Evolutionary conservation across 2,797 vertebrate species (phyloP).

Genomic region (Spinus pinus): DNA sequence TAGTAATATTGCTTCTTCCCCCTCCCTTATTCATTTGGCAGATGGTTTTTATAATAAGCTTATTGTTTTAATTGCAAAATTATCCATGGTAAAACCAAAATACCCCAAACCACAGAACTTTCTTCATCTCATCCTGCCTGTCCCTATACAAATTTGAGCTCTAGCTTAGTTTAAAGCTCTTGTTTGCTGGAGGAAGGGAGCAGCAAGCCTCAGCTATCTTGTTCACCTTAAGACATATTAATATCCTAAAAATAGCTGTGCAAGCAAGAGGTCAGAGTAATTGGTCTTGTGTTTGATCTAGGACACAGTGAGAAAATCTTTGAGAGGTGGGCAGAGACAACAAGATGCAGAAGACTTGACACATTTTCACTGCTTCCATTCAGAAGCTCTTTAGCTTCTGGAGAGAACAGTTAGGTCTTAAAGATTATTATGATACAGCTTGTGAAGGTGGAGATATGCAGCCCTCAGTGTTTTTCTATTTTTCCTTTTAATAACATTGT

Average conservation of each 20-base stretch:
- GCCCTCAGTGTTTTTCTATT: not conserved
- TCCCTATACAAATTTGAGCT: not conserved
- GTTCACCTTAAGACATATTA: not conserved
- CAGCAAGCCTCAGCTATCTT: not conserved
- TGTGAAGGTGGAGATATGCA: not conserved
- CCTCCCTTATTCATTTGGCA: not conserved
- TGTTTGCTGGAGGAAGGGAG: not conserved
- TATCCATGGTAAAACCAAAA: rapidly evolving
- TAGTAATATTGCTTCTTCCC: not conserved
- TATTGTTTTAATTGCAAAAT: not conserved
- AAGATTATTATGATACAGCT: not conserved
- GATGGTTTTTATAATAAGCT: not conserved
- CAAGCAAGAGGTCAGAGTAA: not conserved
- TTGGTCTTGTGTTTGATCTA: not conserved
- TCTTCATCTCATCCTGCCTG: not conserved
- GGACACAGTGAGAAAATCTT: not conserved
- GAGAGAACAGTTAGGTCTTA: not conserved
- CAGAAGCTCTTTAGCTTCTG: not conserved
- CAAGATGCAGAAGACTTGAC: not conserved
- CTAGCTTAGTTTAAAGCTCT: not conserved
- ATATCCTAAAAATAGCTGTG: not conserved
- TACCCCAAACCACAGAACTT: not conserved
- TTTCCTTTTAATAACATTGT: not conserved
- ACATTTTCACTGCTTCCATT: not conserved
- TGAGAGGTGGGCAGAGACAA: not conserved